Conservation (phyloP, 2,888 invertebrate species). For the Mesoligia furuncula region DNA sequence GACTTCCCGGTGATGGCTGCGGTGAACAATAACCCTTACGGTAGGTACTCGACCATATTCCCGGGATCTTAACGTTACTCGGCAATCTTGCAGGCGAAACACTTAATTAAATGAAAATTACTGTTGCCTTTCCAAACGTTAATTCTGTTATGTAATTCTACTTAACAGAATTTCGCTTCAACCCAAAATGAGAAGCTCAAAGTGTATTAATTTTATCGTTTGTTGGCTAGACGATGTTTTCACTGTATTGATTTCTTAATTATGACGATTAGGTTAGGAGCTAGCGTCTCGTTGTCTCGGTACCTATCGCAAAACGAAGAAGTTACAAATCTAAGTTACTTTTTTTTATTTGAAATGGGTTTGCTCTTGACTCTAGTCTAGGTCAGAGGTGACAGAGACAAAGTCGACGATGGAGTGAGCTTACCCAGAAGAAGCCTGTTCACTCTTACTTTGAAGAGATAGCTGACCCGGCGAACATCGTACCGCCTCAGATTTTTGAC, state of each 20-base stretch:
- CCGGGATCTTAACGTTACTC: constrained; percentile 5
- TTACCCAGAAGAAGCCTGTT: no score
- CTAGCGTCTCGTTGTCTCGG: not conserved
- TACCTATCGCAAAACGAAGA: not conserved
- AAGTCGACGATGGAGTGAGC: no score
- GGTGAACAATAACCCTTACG: not conserved
- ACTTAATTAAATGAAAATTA: constrained; percentile 50
- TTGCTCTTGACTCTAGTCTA: no score
- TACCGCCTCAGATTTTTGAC: no score
- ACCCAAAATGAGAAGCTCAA: constrained; percentile 13
- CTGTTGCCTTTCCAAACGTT: constrained; percentile 8
- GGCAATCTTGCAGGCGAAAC: constrained; percentile 17
- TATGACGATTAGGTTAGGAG: not conserved
- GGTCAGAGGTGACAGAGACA: no score
- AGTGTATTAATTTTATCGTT: constrained; percentile 7
- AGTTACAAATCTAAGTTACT: not conserved
- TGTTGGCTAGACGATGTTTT: constrained; percentile 11
- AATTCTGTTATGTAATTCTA: constrained; percentile 19
- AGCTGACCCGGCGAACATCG: no score
- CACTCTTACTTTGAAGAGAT: no score
- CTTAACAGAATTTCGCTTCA: constrained; percentile 24
- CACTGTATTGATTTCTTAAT: constrained; percentile 8
- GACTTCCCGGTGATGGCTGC: not conserved
- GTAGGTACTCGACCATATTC: constrained; percentile 10
- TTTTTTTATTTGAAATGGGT: no score